Conservation (phyloP, 2,888 invertebrate genomes). For the Vanessa cardui region DNA sequence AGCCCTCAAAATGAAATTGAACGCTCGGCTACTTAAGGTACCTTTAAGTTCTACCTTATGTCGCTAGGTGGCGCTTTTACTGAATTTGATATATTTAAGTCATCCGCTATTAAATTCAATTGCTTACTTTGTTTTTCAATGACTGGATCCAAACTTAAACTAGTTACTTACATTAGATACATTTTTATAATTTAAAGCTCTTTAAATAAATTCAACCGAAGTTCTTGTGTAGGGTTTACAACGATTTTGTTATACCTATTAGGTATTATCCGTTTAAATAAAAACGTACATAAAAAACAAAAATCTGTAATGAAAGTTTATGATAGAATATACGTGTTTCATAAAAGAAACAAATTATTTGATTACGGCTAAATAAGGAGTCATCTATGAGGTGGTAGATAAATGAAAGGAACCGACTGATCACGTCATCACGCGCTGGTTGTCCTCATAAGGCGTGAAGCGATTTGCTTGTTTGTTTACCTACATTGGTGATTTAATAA, state of each 20-base stretch:
- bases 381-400: conserved; percentile 41
- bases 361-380: conserved; percentile 52
- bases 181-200: too few relatives aligned
- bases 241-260: too few relatives aligned
- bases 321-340: neutral
- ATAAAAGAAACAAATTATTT: conserved; percentile 7
- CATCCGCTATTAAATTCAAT: neutral
- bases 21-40: too few relatives aligned
- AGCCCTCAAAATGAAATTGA: neutral
- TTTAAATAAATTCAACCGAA: too few relatives aligned
- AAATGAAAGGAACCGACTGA: conserved; percentile 47
- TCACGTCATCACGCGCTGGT: conserved; percentile 52
- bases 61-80: neutral
- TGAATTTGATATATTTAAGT: too few relatives aligned
- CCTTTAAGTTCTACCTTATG: neutral
- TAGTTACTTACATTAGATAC: too few relatives aligned
- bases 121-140: too few relatives aligned
- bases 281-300: too few relatives aligned
- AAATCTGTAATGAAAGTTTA: too few relatives aligned
- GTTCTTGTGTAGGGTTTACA: too few relatives aligned
- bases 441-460: conserved; percentile 49
- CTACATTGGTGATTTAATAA: conserved; percentile 36
- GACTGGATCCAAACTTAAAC: too few relatives aligned
- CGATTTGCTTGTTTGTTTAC: conserved; percentile 45
- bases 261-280: too few relatives aligned